Percentiles rank a stretch among this genome's conserved stretches.
Conservation (phyloP, 2,888 invertebrate species). For the Acleris cristana region DNA sequence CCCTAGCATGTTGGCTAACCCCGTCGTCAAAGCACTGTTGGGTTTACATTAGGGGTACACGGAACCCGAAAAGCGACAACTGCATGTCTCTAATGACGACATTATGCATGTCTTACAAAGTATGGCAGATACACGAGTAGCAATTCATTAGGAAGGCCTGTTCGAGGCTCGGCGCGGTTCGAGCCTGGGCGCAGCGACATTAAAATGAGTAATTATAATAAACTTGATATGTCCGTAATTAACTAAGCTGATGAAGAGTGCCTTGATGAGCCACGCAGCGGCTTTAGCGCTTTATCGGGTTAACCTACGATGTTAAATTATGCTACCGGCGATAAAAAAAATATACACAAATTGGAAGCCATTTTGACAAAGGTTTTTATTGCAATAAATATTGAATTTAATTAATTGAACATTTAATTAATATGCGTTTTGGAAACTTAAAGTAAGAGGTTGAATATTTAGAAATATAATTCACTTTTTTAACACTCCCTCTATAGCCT, state of each 20-base stretch:
- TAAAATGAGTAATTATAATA: constrained; percentile 84
- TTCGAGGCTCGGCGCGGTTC: constrained; percentile 47
- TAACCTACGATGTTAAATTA: constrained; percentile 26
- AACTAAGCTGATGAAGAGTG: constrained; percentile 82
- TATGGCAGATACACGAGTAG: constrained; percentile 24
- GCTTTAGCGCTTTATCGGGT: constrained; percentile 56
- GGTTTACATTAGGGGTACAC: too few relatives aligned
- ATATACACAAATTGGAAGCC: background rate
- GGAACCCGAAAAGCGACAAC: background rate
- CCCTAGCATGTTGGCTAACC: too few relatives aligned
- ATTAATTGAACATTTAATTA: too few relatives aligned
- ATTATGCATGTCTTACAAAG: constrained; percentile 35
- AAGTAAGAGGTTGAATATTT: too few relatives aligned
- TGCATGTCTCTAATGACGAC: constrained; percentile 7
- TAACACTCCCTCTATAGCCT: constrained; percentile 1
- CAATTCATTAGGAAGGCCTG: constrained; percentile 34
- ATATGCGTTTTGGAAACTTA: too few relatives aligned
- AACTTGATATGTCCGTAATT: constrained; percentile 82
- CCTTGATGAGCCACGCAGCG: constrained; percentile 64
- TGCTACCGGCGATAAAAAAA: background rate
- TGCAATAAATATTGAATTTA: too few relatives aligned
- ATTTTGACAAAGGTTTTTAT: background rate
- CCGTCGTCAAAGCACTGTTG: too few relatives aligned
- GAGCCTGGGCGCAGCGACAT: constrained; percentile 74
- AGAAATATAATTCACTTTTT: too few relatives aligned